phyloP scores from a whole-genome alignment of 1,140 invertebrate species.

The Calephelis nemesis region DNA sequence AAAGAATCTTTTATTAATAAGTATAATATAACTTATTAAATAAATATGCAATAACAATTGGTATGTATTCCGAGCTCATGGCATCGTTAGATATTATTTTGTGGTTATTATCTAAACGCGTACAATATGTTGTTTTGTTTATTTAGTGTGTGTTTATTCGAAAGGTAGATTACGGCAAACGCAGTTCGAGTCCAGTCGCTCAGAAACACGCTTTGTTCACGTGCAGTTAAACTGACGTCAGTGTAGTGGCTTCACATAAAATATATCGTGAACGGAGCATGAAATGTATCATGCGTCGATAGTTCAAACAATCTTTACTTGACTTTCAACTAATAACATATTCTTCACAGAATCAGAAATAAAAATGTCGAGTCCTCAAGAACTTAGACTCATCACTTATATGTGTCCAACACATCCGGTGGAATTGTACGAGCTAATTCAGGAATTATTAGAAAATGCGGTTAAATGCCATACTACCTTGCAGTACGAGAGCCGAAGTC shows the following conservation, averaged over 20 bases:
- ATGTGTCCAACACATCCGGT: conserved; percentile 82
- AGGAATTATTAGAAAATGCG: conserved; percentile 79
- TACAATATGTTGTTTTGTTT: no score
- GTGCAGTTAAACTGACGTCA: conserved; percentile 6
- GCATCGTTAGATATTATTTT: no score
- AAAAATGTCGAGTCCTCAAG: conserved; percentile 54
- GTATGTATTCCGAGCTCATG: no score
- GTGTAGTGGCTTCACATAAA: neutral
- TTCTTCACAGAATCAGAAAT: neutral
- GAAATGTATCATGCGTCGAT: neutral
- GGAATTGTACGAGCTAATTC: conserved; percentile 80
- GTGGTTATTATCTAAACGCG: no score
- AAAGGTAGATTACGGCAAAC: neutral
- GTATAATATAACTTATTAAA: no score
- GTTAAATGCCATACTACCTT: conserved; percentile 76
- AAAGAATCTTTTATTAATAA: no score
- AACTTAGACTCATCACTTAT: conserved; percentile 80
- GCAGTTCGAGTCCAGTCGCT: neutral
- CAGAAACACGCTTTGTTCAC: conserved; percentile 3
- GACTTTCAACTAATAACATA: neutral
- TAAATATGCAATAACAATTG: no score
- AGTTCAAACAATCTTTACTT: neutral
- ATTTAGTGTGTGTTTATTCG: no score
- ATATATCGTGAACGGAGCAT: conserved; percentile 7
- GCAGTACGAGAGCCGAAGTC: conserved; percentile 80